Evolutionary conservation across 2,888 invertebrate species (phyloP).

Genomic region (Clivina fossor): DNA sequence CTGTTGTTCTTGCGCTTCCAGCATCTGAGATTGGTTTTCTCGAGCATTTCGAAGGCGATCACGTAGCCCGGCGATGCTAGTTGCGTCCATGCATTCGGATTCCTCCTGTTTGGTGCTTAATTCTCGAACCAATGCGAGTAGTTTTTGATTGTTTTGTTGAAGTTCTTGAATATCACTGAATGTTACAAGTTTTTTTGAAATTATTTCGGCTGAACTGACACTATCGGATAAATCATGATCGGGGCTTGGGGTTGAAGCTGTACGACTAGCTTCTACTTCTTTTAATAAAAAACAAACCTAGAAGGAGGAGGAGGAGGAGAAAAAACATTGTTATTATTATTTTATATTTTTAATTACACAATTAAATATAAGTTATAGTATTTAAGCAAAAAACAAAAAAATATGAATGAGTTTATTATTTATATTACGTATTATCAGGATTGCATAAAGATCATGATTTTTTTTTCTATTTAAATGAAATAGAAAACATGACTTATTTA

Average conservation of each 20-base stretch:
- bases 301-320: no score
- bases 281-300: slow-evolving; percentile 71
- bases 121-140: slow-evolving; percentile 81
- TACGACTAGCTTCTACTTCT: slow-evolving; percentile 81
- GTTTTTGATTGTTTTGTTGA: slow-evolving; percentile 84
- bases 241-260: slow-evolving; percentile 63
- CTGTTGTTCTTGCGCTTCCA: slow-evolving; percentile 76
- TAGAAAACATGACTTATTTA: no score
- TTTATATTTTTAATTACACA: not conserved
- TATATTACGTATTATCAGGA: no score
- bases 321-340: no score
- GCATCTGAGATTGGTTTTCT: slow-evolving; percentile 73
- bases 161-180: slow-evolving; percentile 87
- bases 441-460: no score
- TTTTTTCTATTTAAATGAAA: no score
- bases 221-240: slow-evolving; percentile 62
- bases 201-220: slow-evolving; percentile 65
- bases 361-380: not conserved
- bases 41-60: slow-evolving; percentile 66
- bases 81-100: slow-evolving; percentile 69
- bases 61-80: slow-evolving; percentile 68
- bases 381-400: slow-evolving; percentile 2
- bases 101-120: slow-evolving; percentile 83
- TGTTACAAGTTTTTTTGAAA: slow-evolving; percentile 83
- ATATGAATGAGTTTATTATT: no score